A percentile compares a stretch with the other conserved stretches of the same genome.
Evolutionary conservation across 2,797 vertebrate species (phyloP).

Genomic region (Cyclopterus lumpus): DNA sequence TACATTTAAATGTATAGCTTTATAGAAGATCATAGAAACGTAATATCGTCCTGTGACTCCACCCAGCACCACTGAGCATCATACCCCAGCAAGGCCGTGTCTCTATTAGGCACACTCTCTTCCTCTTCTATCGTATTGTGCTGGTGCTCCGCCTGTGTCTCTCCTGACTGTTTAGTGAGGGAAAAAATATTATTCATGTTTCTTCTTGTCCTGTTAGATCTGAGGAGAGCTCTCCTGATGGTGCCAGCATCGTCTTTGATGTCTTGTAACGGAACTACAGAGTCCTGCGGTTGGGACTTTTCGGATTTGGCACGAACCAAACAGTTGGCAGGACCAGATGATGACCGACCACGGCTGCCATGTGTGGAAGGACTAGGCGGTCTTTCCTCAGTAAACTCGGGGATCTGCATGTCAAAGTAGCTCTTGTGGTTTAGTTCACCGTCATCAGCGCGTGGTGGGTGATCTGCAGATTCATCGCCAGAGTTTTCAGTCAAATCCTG

Average conservation of each 20-base stretch:
- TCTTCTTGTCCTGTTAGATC: slow-evolving; percentile 48
- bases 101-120: slow-evolving; percentile 51
- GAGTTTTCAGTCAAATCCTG: slow-evolving; percentile 59
- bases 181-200: slow-evolving; percentile 48
- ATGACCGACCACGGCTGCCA: background rate
- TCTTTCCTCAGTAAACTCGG: slow-evolving; percentile 76
- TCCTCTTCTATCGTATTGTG: slow-evolving; percentile 60
- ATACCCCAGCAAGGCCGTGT: slow-evolving; percentile 79
- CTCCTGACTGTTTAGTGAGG: slow-evolving; percentile 52
- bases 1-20: slow-evolving; percentile 1
- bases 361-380: slow-evolving; percentile 50
- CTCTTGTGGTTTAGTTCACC: slow-evolving; percentile 79
- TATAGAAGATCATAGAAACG: slow-evolving; percentile 84
- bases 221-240: slow-evolving; percentile 56
- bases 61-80: slow-evolving; percentile 92
- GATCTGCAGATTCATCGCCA: slow-evolving; percentile 40
- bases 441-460: slow-evolving; percentile 75
- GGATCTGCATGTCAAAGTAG: slow-evolving; percentile 80
- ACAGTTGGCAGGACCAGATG: slow-evolving; percentile 32
- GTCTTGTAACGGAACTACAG: background rate
- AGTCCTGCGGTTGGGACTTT: slow-evolving; percentile 8
- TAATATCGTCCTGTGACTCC: slow-evolving; percentile 92
- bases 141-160: slow-evolving; percentile 31
- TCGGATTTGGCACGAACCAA: background rate
- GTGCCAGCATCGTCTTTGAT: slow-evolving; percentile 19